Evolutionary conservation across 2,113 vertebrate species (phyloP), one percentile per base, ranked within the genome.

Genomic region (Galbula dea): DNA sequence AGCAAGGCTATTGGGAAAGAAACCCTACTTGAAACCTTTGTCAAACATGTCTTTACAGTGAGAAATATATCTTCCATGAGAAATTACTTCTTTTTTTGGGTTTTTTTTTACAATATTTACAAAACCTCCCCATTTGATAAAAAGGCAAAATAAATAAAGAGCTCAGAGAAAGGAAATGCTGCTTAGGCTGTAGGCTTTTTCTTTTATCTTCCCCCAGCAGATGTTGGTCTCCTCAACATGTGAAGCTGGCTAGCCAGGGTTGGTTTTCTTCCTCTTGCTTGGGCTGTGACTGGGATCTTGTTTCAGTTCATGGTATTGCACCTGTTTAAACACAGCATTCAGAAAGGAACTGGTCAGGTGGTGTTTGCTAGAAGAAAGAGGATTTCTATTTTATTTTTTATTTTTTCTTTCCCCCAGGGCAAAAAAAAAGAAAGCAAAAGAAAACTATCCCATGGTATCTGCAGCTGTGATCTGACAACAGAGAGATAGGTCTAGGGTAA

Each of bases 181-280:
- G 95, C 94, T 96, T 96, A 94, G 93, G 91, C 90, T 81, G 49
- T 90, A 91, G 96, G 94, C 92, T 93, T 96, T 88, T 76, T 90
- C 95, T 97, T 97, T 96, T 96, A 90, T 98, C 97, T 98, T 98
- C 94, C 90, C 91, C 48, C 97, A 90, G 96, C 98, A 97, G 96
- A 97, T 87, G 95, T 66, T 90, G 58, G 94, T 95, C 97, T 97
- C 97, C 96, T 95, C 91, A 86, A 97, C 90, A 94, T 77, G 90
- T 95, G 96, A 88, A 96, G 96, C 19, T 96, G 97, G 95, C 98
- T 99, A 99, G 96, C 97, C 98, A 84, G 98, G 98, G 96, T 98
- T 99, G 98, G 98, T 99, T 99, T 99, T 99, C 98, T 99, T 99
- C 98, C 98, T 99, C 97, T 99, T 99, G 97, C 98, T 99, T 22